Conservation (phyloP, 1,140 invertebrate genomes). For the Babylonia areolata region DNA sequence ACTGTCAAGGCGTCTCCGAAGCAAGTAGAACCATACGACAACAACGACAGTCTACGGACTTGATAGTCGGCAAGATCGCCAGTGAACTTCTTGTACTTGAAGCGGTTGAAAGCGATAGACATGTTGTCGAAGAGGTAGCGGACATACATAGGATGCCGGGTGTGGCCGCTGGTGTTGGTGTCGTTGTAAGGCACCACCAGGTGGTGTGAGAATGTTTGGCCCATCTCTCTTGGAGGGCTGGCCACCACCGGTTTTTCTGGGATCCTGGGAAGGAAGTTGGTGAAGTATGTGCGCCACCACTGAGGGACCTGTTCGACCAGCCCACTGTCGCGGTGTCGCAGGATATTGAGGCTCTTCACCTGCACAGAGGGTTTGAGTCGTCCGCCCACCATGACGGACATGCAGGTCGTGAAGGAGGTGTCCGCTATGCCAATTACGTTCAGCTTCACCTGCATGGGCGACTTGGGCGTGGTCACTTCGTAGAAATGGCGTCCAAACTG, state of each 20-base stretch:
- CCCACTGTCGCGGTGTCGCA: conserved; percentile 44
- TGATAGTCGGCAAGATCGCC: conserved; percentile 42
- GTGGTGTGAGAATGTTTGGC: conserved; percentile 43
- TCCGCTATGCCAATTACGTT: conserved; percentile 48
- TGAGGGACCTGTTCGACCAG: conserved; percentile 44
- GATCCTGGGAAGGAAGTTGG: conserved; percentile 39
- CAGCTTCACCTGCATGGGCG: conserved; percentile 49
- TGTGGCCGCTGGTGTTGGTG: conserved; percentile 48
- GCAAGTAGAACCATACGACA: conserved; percentile 39
- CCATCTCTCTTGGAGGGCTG: conserved; percentile 29
- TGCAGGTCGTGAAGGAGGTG: conserved; percentile 47
- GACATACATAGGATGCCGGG: conserved; percentile 47
- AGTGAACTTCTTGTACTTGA: conserved; percentile 39
- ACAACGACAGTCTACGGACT: conserved; percentile 37
- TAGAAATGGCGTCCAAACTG: not conserved
- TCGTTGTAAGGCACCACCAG: conserved; percentile 48
- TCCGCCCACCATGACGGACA: conserved; percentile 47
- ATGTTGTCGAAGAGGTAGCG: conserved; percentile 53
- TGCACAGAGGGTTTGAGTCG: conserved; percentile 44
- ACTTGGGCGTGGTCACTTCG: conserved; percentile 46
- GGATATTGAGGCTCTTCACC: conserved; percentile 43
- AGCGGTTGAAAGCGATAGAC: conserved; percentile 47
- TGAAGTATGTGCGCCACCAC: conserved; percentile 47
- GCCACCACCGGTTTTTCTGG: conserved; percentile 42
- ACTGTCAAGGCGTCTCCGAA: conserved; percentile 48